Base-by-base conservation (phyloP, 1,140 invertebrate genomes). In the Phenacoccus solenopsis region DNA sequence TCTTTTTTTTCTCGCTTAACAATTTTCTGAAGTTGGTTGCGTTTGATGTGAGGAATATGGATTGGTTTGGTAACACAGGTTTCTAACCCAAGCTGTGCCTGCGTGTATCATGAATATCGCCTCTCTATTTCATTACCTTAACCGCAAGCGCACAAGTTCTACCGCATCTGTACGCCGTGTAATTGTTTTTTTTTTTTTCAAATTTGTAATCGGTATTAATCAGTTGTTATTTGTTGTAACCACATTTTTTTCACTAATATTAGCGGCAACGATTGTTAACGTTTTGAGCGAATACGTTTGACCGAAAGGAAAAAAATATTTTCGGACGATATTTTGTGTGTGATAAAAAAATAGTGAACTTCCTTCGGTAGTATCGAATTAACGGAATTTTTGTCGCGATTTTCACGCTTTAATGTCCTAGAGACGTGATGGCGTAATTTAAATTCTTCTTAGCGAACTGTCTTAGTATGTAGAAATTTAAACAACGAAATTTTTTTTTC, bases 1-100 rank as follows among this genome's bases (percentile, higher is more conserved):
- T 20, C 20, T 64, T 64, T 64, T 59, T 64, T 64, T 64, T 64
- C 59, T 64, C 20, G 59, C 59, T 64, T 64, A 64, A 64, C 59
- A 64, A 64, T 27, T 64, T 64, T 64, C 59, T 64, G 22, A 64
- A 64, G 59, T 64, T 64, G 59, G 59, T 64, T 64, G 21, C 59
- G 25, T 64, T 64, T 64, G 59, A 64, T 64, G 59, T 64, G 59
- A 64, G 59, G 25, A 64, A 64, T 64, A 64, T 22, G 59, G 59
- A 64, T 64, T 64, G 59, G 59, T 64, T 64, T 64, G 59, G 59
- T 64, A 27, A 25, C 21, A 64, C 59, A 64, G 22, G 25, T 64
- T 64, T 27, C 59, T 64, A 64, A 64, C 59, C 32, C 32, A 38
- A 64, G 25, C 25, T 20, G 20, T 64, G 59, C 59, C 59, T 64